A percentile compares a stretch with the other conserved stretches of the same genome.
Conservation (phyloP, 2,113 vertebrate species). For the Oncorhynchus tshawytscha region DNA sequence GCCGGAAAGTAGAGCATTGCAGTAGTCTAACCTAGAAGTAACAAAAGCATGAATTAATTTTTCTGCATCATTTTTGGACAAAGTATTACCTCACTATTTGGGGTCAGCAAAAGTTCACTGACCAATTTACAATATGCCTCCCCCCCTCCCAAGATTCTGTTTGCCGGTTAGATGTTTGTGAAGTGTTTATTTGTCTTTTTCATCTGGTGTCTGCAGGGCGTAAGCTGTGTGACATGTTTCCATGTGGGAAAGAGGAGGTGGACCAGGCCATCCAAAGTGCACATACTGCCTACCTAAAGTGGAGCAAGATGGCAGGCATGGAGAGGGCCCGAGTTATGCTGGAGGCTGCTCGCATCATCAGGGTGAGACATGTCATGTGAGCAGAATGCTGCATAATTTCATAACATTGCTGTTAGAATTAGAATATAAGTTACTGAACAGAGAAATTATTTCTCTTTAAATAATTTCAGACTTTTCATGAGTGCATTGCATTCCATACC, state of each 20-base stretch:
- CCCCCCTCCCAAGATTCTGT: too few species aligned
- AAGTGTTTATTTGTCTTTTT: neutral
- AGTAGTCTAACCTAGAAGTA: too few species aligned
- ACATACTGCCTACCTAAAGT: constrained; percentile 82
- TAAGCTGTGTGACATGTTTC: constrained; percentile 81
- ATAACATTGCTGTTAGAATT: neutral
- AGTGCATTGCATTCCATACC: too few species aligned
- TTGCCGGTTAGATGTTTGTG: neutral
- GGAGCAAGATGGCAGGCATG: constrained; percentile 87
- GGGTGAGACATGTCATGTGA: constrained; percentile 65
- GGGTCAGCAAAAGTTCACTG: too few species aligned
- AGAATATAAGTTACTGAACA: neutral
- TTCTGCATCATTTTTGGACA: too few species aligned
- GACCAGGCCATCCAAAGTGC: constrained; percentile 84
- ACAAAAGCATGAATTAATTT: too few species aligned
- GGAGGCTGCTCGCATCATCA: constrained; percentile 91
- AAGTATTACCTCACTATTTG: too few species aligned
- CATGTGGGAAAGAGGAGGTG: constrained; percentile 86
- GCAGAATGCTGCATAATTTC: accelerated
- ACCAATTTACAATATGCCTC: too few species aligned
- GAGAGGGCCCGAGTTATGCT: constrained; percentile 85
- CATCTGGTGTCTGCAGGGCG: constrained; percentile 71
- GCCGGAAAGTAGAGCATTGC: too few species aligned
- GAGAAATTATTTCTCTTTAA: too few species aligned
- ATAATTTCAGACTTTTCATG: too few species aligned